Base-by-base conservation (phyloP, 1,140 invertebrate genomes). In the Atta colombica region DNA sequence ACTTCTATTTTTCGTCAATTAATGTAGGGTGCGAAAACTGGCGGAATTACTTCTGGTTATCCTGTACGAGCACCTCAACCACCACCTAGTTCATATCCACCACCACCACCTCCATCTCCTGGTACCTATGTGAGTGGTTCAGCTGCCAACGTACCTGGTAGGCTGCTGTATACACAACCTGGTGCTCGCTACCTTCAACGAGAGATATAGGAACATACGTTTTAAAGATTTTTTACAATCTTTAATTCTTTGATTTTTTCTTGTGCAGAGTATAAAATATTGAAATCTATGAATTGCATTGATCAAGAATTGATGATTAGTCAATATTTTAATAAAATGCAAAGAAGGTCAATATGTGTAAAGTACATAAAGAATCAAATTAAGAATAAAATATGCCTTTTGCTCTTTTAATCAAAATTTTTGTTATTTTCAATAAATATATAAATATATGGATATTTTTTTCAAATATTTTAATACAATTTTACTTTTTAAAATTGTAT, bases 11-110 rank as follows among this genome's bases (percentile, higher is more conserved):
- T 45, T 77, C 16, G 72, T n/a, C 10, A 39, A 6, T 45, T 78
- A 77, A 85, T 86, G 25, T 45, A 96, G 96, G 95, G 95, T 49
- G 94, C 94, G 18, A 96, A 96, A 89, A 95, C 95, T 8, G 96
- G 96, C 61, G 95, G 96, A 45, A 96, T 96, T 60, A 96, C 96
- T 39, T 95, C 96, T 6, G 96, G 96, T 35, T 96, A 96, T 94
- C 96, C 96, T 45, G 95, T 96, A 51, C 92, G 96, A 77, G 93
- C 95, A 31, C 94, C 95, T 6, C 95, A 95, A 88, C 93, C 93
- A 31, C 92, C 94, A 3, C 93, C 92, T 7, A 89, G 89, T 61
- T 91, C 92, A 53, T 91, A 93, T 7, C 93, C 93, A 53, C 92
- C 94, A n/a, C 93, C 93, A 49, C 94, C 93, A 0, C 92, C 94